Percentiles rank a stretch among this genome's conserved stretches.
Conservation (phyloP, 2,797 vertebrate genomes). For the Diceros bicornis region DNA sequence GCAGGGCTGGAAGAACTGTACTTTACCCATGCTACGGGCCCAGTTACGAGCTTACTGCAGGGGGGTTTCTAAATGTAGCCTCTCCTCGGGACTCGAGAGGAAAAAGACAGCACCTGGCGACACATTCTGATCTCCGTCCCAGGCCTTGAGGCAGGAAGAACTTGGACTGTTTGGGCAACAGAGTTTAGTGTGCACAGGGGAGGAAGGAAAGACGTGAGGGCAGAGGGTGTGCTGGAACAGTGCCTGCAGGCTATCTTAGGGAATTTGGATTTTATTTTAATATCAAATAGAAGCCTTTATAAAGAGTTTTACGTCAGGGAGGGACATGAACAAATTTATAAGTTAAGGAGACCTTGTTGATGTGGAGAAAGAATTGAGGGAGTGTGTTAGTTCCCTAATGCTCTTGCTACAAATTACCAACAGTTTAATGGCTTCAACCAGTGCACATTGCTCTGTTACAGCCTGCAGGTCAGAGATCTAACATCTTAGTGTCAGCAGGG, state of each 20-base stretch:
- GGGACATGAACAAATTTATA: background rate
- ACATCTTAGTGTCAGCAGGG: background rate
- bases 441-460: no score
- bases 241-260: background rate
- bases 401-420: background rate
- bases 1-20: background rate
- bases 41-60: fast-evolving
- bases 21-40: no score
- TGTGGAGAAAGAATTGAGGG: background rate
- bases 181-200: fast-evolving
- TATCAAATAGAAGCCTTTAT: background rate
- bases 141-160: background rate
- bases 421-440: background rate
- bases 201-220: fast-evolving
- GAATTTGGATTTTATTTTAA: background rate
- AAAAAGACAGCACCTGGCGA: background rate
- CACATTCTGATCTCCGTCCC: background rate
- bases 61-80: background rate
- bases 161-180: background rate
- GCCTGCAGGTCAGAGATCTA: background rate
- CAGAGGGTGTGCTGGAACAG: background rate
- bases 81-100: no score
- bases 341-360: background rate
- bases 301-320: background rate
- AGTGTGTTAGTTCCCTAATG: background rate